Conservation (phyloP, 2,113 vertebrate genomes). For the Galeopterus variegatus region DNA sequence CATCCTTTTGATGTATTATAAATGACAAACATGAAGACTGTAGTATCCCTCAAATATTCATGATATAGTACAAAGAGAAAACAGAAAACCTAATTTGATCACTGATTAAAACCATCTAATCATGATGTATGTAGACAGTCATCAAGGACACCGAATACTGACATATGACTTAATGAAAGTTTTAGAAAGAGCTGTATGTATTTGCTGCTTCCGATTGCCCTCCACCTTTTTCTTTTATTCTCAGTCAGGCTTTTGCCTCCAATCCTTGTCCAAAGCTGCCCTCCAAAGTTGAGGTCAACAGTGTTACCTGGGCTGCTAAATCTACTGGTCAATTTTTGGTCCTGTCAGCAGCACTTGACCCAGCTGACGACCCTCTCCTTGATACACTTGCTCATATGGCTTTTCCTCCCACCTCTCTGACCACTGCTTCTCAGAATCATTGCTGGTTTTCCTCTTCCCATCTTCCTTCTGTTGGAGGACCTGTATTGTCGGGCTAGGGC, state of each 20-base stretch:
- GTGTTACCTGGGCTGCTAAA: background rate
- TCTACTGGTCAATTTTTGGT: background rate
- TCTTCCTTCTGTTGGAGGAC: too few species aligned
- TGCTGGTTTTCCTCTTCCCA: background rate
- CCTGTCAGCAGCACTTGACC: background rate
- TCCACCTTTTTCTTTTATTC: background rate
- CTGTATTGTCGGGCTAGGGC: too few species aligned
- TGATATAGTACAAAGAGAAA: background rate
- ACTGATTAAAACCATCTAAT: background rate
- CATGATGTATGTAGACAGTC: too few species aligned
- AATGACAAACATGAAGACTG: background rate
- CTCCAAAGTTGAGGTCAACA: background rate
- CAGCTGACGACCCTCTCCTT: background rate
- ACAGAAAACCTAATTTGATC: background rate
- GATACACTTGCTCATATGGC: accelerated
- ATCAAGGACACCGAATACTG: background rate
- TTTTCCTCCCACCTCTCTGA: background rate
- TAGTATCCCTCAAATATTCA: background rate
- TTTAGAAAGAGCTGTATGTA: background rate
- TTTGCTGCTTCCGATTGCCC: background rate
- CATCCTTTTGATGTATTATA: background rate
- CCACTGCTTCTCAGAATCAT: background rate
- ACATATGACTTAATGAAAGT: background rate
- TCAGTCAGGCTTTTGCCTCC: background rate
- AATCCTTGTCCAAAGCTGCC: background rate